These are phyloP conservation scores for Albula glossodonta DNA, from an alignment of 2,113 vertebrate species.

Conservation along the genomic window DNA sequence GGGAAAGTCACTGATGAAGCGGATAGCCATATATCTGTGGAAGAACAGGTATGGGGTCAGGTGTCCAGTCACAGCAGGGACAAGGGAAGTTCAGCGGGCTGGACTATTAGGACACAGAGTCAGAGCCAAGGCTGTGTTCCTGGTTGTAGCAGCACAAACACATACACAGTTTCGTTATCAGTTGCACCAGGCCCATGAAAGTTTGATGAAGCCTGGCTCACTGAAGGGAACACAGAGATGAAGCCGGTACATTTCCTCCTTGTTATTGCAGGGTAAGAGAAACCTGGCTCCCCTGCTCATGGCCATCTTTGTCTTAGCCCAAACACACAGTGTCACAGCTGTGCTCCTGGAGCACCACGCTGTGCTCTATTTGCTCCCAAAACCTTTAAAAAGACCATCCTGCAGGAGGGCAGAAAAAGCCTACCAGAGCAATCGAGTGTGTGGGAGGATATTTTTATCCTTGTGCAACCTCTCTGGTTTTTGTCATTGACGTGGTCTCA, in stretches of 20 bases:
- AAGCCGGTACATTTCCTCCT: conserved; percentile 16
- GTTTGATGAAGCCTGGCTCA: background rate
- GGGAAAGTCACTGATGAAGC: background rate
- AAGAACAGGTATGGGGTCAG: background rate
- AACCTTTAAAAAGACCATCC: background rate
- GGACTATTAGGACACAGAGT: background rate
- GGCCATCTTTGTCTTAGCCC: background rate
- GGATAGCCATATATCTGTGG: background rate
- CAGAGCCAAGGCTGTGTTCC: background rate
- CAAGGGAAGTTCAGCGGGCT: background rate
- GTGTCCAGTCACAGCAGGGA: background rate
- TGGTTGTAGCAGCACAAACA: background rate
- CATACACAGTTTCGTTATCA: background rate
- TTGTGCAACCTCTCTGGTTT: conserved; percentile 37
- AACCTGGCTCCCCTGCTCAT: conserved; percentile 18
- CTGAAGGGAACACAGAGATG: conserved; percentile 5
- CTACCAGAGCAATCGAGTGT: conserved; percentile 13
- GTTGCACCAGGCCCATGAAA: background rate
- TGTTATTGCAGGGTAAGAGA: conserved; percentile 22
- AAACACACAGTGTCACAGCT: conserved; percentile 15
- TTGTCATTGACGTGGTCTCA: conserved; percentile 16
- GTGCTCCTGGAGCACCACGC: conserved; percentile 25
- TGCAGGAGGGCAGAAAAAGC: conserved; percentile 8
- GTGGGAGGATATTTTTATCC: conserved; percentile 13
- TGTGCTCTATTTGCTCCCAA: conserved; percentile 33